phyloP scores from a whole-genome alignment of 2,888 invertebrate genomes.

The Scelioninae gen. 1 region DNA sequence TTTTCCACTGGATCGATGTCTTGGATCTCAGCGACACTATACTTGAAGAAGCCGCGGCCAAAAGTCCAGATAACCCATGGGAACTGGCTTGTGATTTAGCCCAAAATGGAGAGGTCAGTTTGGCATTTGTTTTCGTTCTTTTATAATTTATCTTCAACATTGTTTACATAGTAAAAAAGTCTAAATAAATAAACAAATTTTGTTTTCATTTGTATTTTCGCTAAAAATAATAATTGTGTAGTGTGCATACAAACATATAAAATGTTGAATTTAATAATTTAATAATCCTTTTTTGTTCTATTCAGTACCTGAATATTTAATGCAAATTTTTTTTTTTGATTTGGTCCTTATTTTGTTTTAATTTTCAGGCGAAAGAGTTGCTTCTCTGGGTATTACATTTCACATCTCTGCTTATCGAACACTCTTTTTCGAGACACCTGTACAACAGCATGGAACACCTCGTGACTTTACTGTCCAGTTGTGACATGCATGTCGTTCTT shows the following conservation, averaged over 20 bases:
- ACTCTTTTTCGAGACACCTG: slow-evolving; percentile 93
- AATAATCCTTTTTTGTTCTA: too few relatives aligned
- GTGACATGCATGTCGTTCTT: slow-evolving; percentile 93
- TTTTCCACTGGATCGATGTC: slow-evolving; percentile 94
- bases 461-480: slow-evolving; percentile 90
- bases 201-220: too few relatives aligned
- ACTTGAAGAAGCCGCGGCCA: slow-evolving; percentile 89
- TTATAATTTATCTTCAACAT: too few relatives aligned
- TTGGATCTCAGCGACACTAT: slow-evolving; percentile 91
- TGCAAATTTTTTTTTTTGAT: too few relatives aligned
- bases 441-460: slow-evolving; percentile 95
- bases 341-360: slow-evolving; percentile 52
- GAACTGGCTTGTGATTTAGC: slow-evolving; percentile 90
- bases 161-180: too few relatives aligned
- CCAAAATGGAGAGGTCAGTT: slow-evolving; percentile 86
- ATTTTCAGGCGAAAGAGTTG: slow-evolving; percentile 88
- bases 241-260: too few relatives aligned
- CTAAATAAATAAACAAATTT: too few relatives aligned
- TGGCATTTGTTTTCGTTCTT: too few relatives aligned
- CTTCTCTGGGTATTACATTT: slow-evolving; percentile 91
- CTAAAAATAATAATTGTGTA: too few relatives aligned
- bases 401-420: slow-evolving; percentile 93
- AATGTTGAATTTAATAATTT: too few relatives aligned
- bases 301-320: too few relatives aligned
- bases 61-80: slow-evolving; percentile 88